Percentiles rank a stretch among this genome's conserved stretches.
These are phyloP conservation scores for Psammodynastes pulverulentus DNA, from an alignment of 2,113 vertebrate species.

Conservation along the genomic window DNA sequence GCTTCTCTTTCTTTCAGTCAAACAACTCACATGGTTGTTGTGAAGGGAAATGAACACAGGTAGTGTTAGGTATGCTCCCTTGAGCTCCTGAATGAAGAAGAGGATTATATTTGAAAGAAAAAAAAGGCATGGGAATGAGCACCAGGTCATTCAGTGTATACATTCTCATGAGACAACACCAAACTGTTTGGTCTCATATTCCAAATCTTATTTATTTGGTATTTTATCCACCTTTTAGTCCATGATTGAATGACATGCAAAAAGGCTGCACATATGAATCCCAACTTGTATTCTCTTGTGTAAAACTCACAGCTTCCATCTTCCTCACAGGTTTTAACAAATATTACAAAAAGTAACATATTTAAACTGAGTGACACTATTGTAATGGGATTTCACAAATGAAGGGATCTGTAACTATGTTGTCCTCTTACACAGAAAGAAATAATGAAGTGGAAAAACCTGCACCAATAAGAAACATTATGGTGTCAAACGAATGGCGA, in stretches of 20 bases:
- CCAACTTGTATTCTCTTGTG: background rate
- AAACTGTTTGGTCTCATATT: background rate
- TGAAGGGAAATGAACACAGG: background rate
- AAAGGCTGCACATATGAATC: constrained; percentile 5
- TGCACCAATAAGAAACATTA: constrained; percentile 27
- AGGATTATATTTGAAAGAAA: background rate
- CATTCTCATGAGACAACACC: background rate
- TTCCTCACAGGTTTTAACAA: background rate
- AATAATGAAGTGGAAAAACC: constrained; percentile 8
- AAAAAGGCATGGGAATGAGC: background rate
- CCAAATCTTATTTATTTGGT: background rate
- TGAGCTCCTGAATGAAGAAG: background rate
- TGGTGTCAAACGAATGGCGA: background rate
- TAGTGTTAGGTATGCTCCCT: background rate
- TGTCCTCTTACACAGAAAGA: constrained; percentile 34
- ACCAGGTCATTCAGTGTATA: background rate
- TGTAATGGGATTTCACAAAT: constrained; percentile 13
- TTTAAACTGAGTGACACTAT: constrained; percentile 32
- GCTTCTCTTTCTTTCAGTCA: background rate
- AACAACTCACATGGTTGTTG: background rate
- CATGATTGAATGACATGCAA: background rate
- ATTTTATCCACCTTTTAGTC: background rate
- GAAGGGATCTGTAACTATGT: constrained; percentile 35
- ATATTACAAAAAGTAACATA: constrained; percentile 39
- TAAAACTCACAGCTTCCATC: background rate